Conservation (phyloP, 1,140 invertebrate species). For the Tetramorium alpestre region DNA sequence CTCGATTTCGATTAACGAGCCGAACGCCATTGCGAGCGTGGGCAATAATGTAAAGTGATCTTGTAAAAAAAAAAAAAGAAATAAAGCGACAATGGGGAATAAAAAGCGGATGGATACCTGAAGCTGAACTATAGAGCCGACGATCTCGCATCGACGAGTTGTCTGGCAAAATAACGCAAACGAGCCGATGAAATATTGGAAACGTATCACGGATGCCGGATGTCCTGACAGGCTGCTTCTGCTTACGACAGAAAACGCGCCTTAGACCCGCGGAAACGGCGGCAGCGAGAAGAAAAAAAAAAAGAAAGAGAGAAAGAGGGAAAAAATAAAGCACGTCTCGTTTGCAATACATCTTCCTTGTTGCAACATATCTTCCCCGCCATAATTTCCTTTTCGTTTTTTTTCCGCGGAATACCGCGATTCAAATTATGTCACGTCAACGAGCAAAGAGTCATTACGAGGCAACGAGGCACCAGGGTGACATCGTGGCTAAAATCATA, state of each 20-base stretch:
- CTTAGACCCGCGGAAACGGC: conserved; percentile 33
- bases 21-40: background rate
- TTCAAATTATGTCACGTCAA: conserved; percentile 49
- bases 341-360: conserved; percentile 46
- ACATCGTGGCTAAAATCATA: conserved; percentile 18
- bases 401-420: conserved; percentile 5
- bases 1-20: background rate
- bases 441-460: conserved; percentile 19
- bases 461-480: background rate
- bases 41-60: background rate
- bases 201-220: conserved; percentile 61
- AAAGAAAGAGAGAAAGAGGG: background rate
- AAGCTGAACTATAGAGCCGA: conserved; percentile 26
- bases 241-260: conserved; percentile 63
- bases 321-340: conserved; percentile 11
- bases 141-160: conserved; percentile 66
- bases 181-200: conserved; percentile 72
- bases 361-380: background rate
- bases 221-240: conserved; percentile 60
- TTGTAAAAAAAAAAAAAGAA: background rate
- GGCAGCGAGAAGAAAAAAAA: background rate
- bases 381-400: conserved; percentile 32
- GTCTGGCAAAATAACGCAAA: conserved; percentile 66
- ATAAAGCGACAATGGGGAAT: conserved; percentile 5
- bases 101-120: conserved; percentile 15